Base-by-base conservation (phyloP, 1,140 invertebrate species). In the Drosophila watanabei region DNA sequence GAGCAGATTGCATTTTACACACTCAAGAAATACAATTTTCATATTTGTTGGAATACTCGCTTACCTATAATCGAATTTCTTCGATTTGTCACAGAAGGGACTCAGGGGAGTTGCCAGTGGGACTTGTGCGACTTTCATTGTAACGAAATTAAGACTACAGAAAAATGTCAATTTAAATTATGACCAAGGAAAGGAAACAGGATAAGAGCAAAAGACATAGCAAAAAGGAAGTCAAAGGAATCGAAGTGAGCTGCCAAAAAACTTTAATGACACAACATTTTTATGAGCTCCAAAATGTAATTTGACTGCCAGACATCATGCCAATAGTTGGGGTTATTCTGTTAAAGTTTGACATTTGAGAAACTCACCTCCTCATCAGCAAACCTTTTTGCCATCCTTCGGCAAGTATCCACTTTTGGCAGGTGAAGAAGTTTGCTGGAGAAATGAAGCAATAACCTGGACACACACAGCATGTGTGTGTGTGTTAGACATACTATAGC, bases 371-470 rank as follows among this genome's bases (percentile, higher is more conserved):
- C 58, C 9, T 2, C 56, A 73, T 60, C 68, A 73, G 66, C 33
- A 71, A 68, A 71, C 64, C 68, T 57, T 71, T 71, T 71, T 65
- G 49, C 77, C 64, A 71, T 65, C 57, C 18, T 39, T 33, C 58
- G 62, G 62, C 56, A 78, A 52, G 64, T 70, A 54, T 78, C 73
- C 63, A 71, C 54, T 71, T 69, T 79, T 78, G 59, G 57, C 75
- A 78, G 75, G 59, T 69, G 58, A 77, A 77, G 72, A 61, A 84
- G 61, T 75, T 87, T 62, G 66, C 79, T 51, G 52, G 61, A 80
- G 86, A 90, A 89, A 85, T 90, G 82, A 89, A 89, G 85, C 85
- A 86, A 89, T 89, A 90, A 90, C 86, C 85, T 89, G 86, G 75
- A 57, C 37, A 58, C 24, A 58, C 24, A 35, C 45, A 20, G 24